Evolutionary conservation across 2,113 vertebrate species (phyloP).

Genomic region (Leptobrachium ailaonicum): DNA sequence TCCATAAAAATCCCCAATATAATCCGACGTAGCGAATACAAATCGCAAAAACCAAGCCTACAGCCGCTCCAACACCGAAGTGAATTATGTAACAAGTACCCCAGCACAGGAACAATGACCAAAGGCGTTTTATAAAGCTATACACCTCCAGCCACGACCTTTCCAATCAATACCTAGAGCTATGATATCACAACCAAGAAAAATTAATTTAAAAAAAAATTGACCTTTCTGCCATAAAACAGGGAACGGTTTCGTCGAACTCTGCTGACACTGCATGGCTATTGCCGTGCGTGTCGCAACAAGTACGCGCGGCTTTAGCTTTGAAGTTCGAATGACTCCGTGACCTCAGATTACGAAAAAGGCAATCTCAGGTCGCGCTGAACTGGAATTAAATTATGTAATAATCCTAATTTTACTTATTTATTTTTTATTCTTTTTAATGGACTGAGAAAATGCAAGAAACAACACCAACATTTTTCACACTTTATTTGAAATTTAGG

Average conservation of each 20-base stretch:
- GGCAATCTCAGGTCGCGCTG: neutral
- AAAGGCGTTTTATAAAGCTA: neutral
- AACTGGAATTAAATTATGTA: neutral
- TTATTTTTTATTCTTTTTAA: no score
- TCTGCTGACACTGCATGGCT: conserved; percentile 11
- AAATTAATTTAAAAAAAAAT: neutral
- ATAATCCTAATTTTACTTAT: neutral
- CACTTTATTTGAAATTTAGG: no score
- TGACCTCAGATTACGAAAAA: neutral
- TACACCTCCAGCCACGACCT: neutral
- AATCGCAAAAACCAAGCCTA: no score
- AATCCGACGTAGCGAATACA: no score
- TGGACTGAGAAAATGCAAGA: no score
- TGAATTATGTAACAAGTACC: no score
- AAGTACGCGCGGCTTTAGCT: neutral
- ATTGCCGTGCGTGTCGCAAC: conserved; percentile 8
- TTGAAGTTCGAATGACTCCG: conserved; percentile 45
- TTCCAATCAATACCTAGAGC: neutral
- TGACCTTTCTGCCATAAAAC: conserved; percentile 23
- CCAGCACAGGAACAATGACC: neutral
- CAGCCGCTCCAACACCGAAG: no score
- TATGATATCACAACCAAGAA: conserved; percentile 7
- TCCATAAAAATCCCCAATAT: no score
- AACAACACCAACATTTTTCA: no score
- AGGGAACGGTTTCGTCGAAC: conserved; percentile 1